A percentile compares a stretch with the other conserved stretches of the same genome.
These are phyloP conservation scores for Pseudochirops corinnae DNA, from an alignment of 2,797 vertebrate species.

Conservation along the genomic window DNA sequence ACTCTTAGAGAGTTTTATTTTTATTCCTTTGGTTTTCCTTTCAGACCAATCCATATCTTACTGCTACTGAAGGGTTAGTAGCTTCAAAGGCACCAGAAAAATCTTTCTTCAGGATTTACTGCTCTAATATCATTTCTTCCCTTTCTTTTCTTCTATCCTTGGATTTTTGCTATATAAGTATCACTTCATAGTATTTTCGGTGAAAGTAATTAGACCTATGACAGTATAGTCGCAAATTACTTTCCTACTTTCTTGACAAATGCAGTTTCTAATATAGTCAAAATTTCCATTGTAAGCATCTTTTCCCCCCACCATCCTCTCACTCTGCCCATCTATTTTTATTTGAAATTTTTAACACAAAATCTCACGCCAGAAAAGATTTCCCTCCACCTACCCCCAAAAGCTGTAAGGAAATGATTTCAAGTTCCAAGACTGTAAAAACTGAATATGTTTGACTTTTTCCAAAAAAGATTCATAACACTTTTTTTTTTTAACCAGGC, in stretches of 20 bases:
- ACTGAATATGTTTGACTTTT: slow-evolving; percentile 76
- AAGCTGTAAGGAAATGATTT: slow-evolving; percentile 76
- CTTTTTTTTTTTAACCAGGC: slow-evolving; percentile 73
- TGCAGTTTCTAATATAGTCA: slow-evolving; percentile 64
- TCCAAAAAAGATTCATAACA: slow-evolving; percentile 74
- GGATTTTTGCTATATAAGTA: slow-evolving; percentile 14
- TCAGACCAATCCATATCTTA: neutral
- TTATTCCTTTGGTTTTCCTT: neutral
- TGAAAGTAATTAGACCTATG: slow-evolving; percentile 54
- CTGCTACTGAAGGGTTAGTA: neutral
- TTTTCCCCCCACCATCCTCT: slow-evolving; percentile 57
- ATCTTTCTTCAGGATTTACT: slow-evolving; percentile 21
- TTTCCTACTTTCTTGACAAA: slow-evolving; percentile 67
- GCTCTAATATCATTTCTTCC: slow-evolving; percentile 2
- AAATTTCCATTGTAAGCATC: slow-evolving; percentile 60
- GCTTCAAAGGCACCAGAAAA: slow-evolving; percentile 4
- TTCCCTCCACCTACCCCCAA: slow-evolving; percentile 58
- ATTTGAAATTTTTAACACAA: slow-evolving; percentile 75
- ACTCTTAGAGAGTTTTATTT: neutral
- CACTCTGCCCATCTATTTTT: slow-evolving; percentile 72
- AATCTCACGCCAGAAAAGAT: slow-evolving; percentile 65
- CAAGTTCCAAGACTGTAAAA: slow-evolving; percentile 79
- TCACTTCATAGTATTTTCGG: slow-evolving; percentile 24
- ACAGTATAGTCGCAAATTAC: slow-evolving; percentile 52
- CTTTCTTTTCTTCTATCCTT: slow-evolving; percentile 34